A percentile compares a stretch with the other conserved stretches of the same genome.
Evolutionary conservation across 2,888 invertebrate species (phyloP).

Genomic region (Sphinx pinastri): DNA sequence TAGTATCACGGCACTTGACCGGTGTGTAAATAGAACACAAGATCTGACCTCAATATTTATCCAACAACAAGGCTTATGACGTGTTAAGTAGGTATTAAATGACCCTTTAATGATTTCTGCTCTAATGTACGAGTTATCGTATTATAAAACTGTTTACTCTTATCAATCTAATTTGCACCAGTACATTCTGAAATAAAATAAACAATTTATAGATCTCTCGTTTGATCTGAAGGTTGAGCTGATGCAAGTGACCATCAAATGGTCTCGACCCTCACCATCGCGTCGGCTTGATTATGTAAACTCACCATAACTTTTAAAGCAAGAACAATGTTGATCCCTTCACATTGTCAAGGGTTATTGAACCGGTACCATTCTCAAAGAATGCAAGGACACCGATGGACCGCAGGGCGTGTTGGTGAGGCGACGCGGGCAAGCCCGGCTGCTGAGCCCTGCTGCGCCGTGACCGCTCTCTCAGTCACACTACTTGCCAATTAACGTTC

Average conservation of each 20-base stretch:
- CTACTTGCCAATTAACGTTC: constrained; percentile 38
- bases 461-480: constrained; percentile 31
- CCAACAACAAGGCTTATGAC: constrained; percentile 61
- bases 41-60: constrained; percentile 74
- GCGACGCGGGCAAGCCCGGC: constrained; percentile 29
- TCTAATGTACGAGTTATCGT: constrained; percentile 23
- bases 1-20: constrained; percentile 58
- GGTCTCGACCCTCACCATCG: constrained; percentile 62
- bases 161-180: background rate
- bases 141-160: background rate
- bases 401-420: constrained; percentile 45
- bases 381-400: constrained; percentile 78
- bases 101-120: constrained; percentile 48
- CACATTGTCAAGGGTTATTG: constrained; percentile 77
- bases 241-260: constrained; percentile 56
- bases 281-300: constrained; percentile 69
- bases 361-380: constrained; percentile 76
- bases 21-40: constrained; percentile 62
- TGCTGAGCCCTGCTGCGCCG: constrained; percentile 3
- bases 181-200: background rate
- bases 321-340: constrained; percentile 67
- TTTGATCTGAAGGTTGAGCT: constrained; percentile 27
- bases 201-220: constrained; percentile 8
- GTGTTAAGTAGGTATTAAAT: constrained; percentile 54
- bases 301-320: constrained; percentile 62